phyloP scores from a whole-genome alignment of 2,888 invertebrate species.

The Drosophila picticornis region DNA sequence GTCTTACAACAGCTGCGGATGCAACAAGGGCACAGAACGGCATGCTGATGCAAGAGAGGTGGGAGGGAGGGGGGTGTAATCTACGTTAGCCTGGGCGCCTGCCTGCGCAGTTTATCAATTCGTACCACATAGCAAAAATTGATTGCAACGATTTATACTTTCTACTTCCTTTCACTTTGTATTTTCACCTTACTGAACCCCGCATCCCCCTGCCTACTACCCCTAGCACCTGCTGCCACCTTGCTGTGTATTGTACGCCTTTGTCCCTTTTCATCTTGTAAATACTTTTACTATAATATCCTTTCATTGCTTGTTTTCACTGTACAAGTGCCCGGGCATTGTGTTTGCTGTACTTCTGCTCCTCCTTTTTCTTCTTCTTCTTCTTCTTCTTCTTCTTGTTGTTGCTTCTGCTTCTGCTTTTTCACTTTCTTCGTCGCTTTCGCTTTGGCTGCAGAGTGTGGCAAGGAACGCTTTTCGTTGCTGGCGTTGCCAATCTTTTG shows the following conservation, averaged over 20 bases:
- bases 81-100: constrained; percentile 2
- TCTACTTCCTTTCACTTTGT: constrained; percentile 82
- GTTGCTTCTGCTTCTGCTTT: constrained; percentile 15
- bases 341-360: constrained; percentile 57
- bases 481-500: constrained; percentile 73
- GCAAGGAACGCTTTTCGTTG: constrained; percentile 6
- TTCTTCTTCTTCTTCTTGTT: constrained; percentile 21
- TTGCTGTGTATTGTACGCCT: constrained; percentile 23
- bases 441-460: constrained; percentile 49
- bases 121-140: constrained; percentile 80
- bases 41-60: background rate
- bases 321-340: constrained; percentile 75
- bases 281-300: constrained; percentile 80
- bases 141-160: constrained; percentile 82
- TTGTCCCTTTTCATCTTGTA: constrained; percentile 71
- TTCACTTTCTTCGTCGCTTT: constrained; percentile 58
- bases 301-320: constrained; percentile 78
- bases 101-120: constrained; percentile 77
- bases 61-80: background rate
- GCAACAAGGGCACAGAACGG: constrained; percentile 18
- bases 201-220: too few species aligned
- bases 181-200: constrained; percentile 31
- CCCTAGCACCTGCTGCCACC: constrained; percentile 8
- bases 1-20: constrained; percentile 46
- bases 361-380: constrained; percentile 12